phyloP scores from a whole-genome alignment of 2,113 vertebrate species.

The Glaucomys volans region DNA sequence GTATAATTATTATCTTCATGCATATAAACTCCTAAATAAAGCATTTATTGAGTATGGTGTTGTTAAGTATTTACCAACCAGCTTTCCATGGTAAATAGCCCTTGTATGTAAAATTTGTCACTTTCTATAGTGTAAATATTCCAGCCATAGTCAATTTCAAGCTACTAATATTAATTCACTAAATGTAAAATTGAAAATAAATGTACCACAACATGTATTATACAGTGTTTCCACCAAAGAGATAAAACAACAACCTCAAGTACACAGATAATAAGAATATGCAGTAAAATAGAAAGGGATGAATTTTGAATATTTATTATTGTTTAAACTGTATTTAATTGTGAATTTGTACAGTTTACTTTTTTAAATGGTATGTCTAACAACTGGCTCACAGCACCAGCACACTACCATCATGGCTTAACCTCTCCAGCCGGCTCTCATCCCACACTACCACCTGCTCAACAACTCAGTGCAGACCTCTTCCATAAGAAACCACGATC shows the following conservation, averaged over 20 bases:
- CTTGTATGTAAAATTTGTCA: neutral
- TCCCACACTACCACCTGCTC: neutral
- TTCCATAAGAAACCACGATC: constrained; percentile 69
- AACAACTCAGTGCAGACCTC: neutral
- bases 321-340: constrained; percentile 28
- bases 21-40: neutral
- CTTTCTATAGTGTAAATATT: constrained; percentile 3
- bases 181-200: neutral
- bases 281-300: constrained; percentile 28
- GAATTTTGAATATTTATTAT: neutral
- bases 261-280: neutral
- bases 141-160: neutral
- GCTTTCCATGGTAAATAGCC: neutral
- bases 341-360: neutral
- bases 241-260: neutral
- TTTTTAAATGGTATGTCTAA: neutral
- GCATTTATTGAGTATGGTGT: neutral
- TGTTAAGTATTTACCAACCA: constrained; percentile 8
- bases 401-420: too few relatives aligned
- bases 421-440: neutral
- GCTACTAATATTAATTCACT: neutral
- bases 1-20: neutral
- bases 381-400: neutral
- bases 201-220: neutral
- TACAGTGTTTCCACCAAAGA: neutral